These are phyloP conservation scores for Epinotia nisella DNA, from an alignment of 2,888 invertebrate species.

Conservation along the genomic window DNA sequence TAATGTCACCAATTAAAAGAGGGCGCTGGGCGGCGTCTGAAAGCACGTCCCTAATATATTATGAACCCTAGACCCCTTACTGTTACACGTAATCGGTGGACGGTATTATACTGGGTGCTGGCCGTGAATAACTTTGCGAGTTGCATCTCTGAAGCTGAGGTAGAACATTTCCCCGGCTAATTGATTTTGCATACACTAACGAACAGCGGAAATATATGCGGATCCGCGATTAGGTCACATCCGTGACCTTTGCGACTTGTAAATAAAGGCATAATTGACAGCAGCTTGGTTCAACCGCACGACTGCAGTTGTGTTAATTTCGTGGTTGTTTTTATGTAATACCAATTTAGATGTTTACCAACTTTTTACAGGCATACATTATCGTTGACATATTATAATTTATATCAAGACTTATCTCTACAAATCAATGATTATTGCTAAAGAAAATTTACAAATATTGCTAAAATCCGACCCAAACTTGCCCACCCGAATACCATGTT, in stretches of 20 bases:
- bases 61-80: not conserved
- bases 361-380: not conserved
- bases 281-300: constrained; percentile 9
- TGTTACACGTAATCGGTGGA: not conserved
- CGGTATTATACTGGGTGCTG: too few relatives aligned
- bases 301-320: constrained; percentile 16
- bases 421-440: too few relatives aligned
- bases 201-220: constrained; percentile 50
- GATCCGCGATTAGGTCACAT: constrained; percentile 54
- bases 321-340: not conserved
- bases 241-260: constrained; percentile 52
- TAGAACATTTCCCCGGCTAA: constrained; percentile 66
- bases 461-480: too few relatives aligned
- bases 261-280: constrained; percentile 43
- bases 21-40: not conserved
- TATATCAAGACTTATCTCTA: too few relatives aligned
- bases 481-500: too few relatives aligned
- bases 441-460: too few relatives aligned
- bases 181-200: constrained; percentile 68
- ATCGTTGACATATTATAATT: too few relatives aligned
- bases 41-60: not conserved
- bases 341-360: not conserved
- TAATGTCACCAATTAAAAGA: constrained; percentile 65
- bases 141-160: constrained; percentile 35
- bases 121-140: not conserved